phyloP scores from a whole-genome alignment of 2,888 invertebrate genomes.

The Lasioglossum zephyrum region DNA sequence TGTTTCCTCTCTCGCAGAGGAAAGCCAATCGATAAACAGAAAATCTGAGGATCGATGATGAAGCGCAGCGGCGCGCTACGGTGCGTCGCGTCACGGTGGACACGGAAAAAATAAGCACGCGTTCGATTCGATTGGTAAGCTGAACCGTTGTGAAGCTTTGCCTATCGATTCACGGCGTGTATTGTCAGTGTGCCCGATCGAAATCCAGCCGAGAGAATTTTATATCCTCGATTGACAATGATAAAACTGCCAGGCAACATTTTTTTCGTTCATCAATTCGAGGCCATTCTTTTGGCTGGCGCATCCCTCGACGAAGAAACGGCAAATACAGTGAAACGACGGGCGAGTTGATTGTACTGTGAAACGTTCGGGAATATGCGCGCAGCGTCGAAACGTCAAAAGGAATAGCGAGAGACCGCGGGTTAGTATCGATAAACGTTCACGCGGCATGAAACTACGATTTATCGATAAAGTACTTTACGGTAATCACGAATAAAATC shows the following conservation, averaged over 20 bases:
- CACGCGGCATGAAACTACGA: background rate
- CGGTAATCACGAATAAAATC: background rate
- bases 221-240: background rate
- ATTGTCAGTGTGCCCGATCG: background rate
- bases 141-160: conserved; percentile 12
- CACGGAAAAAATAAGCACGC: background rate
- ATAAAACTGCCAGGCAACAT: background rate
- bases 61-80: background rate
- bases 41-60: conserved; percentile 17
- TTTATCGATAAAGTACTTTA: conserved; percentile 16
- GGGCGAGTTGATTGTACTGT: background rate
- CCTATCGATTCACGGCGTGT: background rate
- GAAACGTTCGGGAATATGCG: background rate
- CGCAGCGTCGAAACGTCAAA: background rate
- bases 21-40: conserved; percentile 2
- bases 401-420: too few species aligned
- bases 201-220: background rate
- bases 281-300: background rate
- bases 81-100: background rate
- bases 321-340: background rate
- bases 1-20: background rate
- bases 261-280: conserved; percentile 4
- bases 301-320: background rate
- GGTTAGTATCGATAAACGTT: conserved; percentile 36
- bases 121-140: conserved; percentile 21